phyloP scores from a whole-genome alignment of 2,113 vertebrate species.

The Hylia prasina region DNA sequence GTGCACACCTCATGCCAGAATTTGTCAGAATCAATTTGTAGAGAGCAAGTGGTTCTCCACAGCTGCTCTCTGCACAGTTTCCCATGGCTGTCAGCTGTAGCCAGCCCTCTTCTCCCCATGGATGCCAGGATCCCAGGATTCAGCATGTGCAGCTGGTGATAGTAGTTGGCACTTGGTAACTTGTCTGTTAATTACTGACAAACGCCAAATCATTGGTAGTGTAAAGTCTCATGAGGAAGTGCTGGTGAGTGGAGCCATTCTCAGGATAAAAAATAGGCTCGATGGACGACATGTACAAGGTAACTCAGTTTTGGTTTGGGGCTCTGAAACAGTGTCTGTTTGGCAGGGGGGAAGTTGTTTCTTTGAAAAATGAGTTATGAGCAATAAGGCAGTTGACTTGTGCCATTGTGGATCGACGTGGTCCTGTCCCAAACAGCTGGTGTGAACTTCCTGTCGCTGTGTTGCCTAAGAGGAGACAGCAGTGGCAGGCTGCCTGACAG shows the following conservation, averaged over 20 bases:
- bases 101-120: rapidly evolving
- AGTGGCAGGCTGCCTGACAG: rapidly evolving
- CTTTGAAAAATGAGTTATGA: not conserved
- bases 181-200: not conserved
- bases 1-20: not conserved
- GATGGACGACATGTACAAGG: not conserved
- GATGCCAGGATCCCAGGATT: not conserved
- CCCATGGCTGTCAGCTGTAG: not conserved
- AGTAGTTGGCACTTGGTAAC: not conserved
- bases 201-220: not conserved
- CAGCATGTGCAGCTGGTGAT: not conserved
- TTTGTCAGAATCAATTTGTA: rapidly evolving
- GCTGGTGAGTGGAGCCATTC: rapidly evolving
- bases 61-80: not conserved
- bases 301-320: not conserved
- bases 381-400: not conserved
- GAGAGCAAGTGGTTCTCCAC: not conserved
- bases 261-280: not conserved
- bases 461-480: rapidly evolving
- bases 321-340: not conserved
- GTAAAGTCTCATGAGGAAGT: not conserved
- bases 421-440: rapidly evolving
- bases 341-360: rapidly evolving
- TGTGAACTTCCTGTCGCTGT: not conserved
- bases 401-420: not conserved